Evolutionary conservation across 2,797 vertebrate genomes (phyloP).

Genomic region (Tragopan temminckii): DNA sequence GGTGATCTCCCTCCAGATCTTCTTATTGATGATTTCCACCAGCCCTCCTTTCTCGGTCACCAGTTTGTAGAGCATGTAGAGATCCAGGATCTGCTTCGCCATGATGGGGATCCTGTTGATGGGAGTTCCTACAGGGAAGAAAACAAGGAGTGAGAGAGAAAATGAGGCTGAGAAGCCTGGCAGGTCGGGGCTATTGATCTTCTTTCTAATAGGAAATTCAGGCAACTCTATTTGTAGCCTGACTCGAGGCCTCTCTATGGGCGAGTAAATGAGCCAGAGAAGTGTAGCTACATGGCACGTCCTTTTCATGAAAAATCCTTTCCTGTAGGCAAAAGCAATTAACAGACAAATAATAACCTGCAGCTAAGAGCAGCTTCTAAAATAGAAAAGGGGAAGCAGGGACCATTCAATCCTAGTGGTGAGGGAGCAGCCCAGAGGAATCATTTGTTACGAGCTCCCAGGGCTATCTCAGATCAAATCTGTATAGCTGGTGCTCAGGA

Average conservation of each 20-base stretch:
- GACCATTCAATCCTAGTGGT: not conserved
- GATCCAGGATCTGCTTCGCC: slow-evolving; percentile 91
- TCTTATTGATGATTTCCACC: slow-evolving; percentile 92
- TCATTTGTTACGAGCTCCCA: not conserved
- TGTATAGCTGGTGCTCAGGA: not conserved
- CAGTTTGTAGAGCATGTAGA: slow-evolving; percentile 92
- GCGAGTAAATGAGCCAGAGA: not conserved
- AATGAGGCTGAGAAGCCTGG: not conserved
- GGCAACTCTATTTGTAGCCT: not conserved
- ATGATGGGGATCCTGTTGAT: slow-evolving; percentile 92
- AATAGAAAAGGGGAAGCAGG: not conserved
- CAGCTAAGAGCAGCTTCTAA: not conserved
- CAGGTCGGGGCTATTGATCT: not conserved
- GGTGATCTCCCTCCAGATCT: slow-evolving; percentile 92
- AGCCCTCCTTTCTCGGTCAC: slow-evolving; percentile 91
- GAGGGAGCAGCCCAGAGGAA: not conserved
- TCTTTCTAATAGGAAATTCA: not conserved
- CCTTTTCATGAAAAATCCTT: not conserved
- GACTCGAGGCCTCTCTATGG: not conserved
- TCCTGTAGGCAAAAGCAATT: slow-evolving; percentile 52
- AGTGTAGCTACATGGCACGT: not conserved
- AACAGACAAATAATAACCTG: slow-evolving; percentile 25
- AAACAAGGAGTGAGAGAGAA: not conserved
- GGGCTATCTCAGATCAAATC: not conserved
- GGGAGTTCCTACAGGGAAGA: slow-evolving; percentile 83